These are phyloP conservation scores for Corydoras sp. DNA, from an alignment of 2,113 vertebrate species.

Conservation along the genomic window DNA sequence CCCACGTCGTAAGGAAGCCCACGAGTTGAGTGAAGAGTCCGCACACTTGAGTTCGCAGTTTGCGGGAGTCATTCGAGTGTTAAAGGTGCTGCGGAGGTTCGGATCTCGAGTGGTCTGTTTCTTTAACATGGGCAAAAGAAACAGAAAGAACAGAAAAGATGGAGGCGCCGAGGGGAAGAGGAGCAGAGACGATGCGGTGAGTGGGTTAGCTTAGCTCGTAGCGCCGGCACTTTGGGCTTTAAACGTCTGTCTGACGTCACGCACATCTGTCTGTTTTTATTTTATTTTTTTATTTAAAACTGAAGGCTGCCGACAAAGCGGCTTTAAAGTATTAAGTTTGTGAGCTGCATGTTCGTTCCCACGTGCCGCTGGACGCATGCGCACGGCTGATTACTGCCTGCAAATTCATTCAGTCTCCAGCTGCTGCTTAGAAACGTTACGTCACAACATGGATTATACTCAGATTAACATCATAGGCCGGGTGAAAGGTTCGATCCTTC, in stretches of 20 bases:
- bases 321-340: too few relatives aligned
- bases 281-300: too few relatives aligned
- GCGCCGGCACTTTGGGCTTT: neutral
- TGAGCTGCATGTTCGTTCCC: too few relatives aligned
- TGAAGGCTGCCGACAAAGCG: too few relatives aligned
- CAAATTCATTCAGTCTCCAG: too few relatives aligned
- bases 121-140: slow-evolving; percentile 66
- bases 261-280: too few relatives aligned
- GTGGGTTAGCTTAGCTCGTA: slow-evolving; percentile 31
- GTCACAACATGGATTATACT: too few relatives aligned
- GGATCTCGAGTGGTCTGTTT: slow-evolving; percentile 39
- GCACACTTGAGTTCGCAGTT: neutral
- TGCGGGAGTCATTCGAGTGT: rapidly evolving
- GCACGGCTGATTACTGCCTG: too few relatives aligned
- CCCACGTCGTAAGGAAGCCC: neutral
- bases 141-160: slow-evolving; percentile 59
- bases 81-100: slow-evolving; percentile 44
- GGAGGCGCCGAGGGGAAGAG: slow-evolving; percentile 50
- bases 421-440: too few relatives aligned
- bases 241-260: neutral
- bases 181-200: slow-evolving; percentile 66
- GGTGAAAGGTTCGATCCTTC: too few relatives aligned
- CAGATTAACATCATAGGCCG: too few relatives aligned
- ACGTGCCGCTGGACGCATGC: too few relatives aligned
- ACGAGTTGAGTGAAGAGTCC: slow-evolving; percentile 2